Percentiles rank a stretch among this genome's conserved stretches.
phyloP scores from a whole-genome alignment of 1,140 invertebrate genomes.

The Oncopodura yosiiana region DNA sequence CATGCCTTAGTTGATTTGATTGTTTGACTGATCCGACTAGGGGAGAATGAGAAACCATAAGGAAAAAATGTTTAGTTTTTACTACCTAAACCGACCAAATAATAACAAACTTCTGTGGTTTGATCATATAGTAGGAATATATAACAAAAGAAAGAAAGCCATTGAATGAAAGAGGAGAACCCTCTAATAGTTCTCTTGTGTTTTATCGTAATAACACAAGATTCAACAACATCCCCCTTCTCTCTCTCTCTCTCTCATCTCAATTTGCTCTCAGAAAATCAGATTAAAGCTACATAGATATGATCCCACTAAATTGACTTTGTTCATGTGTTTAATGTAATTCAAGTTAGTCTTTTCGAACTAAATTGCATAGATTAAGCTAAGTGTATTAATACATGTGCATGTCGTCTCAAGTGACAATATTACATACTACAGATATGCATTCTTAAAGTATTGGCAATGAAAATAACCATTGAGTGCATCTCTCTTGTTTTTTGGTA shows the following conservation, averaged over 20 bases:
- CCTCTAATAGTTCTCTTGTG: constrained; percentile 13
- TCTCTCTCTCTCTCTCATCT: too few species aligned
- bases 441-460: too few species aligned
- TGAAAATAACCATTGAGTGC: neutral
- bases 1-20: constrained; percentile 21
- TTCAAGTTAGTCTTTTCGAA: neutral
- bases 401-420: too few species aligned
- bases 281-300: too few species aligned
- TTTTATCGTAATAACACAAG: constrained; percentile 22
- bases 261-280: too few species aligned
- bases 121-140: neutral
- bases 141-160: neutral
- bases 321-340: neutral
- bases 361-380: neutral
- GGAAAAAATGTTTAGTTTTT: too few species aligned
- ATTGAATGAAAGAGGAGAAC: neutral
- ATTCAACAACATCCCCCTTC: neutral
- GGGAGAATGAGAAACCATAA: constrained; percentile 10
- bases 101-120: constrained; percentile 2
- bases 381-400: neutral
- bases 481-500: too few species aligned
- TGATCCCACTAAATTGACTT: neutral
- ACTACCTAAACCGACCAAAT: constrained; percentile 2
- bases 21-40: constrained; percentile 10
- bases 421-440: neutral